phyloP scores from a whole-genome alignment of 1,140 invertebrate species.

The Bradysia coprophila region DNA sequence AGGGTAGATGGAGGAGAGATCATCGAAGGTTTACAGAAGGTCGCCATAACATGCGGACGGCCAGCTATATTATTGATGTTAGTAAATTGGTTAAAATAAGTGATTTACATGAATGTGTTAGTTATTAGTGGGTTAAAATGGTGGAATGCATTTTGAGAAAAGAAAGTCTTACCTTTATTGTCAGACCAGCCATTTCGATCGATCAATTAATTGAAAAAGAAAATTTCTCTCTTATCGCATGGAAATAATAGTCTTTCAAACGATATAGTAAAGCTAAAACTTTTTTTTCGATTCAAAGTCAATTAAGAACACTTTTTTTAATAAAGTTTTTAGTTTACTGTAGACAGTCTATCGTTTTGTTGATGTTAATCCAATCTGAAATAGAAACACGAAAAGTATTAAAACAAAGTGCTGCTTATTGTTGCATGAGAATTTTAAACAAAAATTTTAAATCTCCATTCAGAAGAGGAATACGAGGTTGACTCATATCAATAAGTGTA shows the following conservation, averaged over 20 bases:
- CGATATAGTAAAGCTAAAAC: too few relatives aligned
- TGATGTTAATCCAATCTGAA: background rate
- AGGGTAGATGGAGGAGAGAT: slow-evolving; percentile 25
- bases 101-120: background rate
- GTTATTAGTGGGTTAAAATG: background rate
- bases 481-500: too few relatives aligned
- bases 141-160: background rate
- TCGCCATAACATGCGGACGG: slow-evolving; percentile 24
- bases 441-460: too few relatives aligned
- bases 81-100: background rate
- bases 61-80: slow-evolving; percentile 10
- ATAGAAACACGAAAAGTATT: background rate
- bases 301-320: background rate
- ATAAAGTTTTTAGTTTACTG: background rate
- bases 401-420: too few relatives aligned
- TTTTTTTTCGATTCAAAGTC: too few relatives aligned
- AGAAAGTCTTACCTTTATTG: background rate
- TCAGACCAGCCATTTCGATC: background rate
- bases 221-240: background rate
- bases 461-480: too few relatives aligned
- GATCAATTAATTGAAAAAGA: background rate
- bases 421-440: too few relatives aligned
- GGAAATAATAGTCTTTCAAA: background rate
- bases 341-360: background rate
- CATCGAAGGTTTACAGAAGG: slow-evolving; percentile 24